Percentiles rank a stretch among this genome's conserved stretches.
Conservation (phyloP, 2,113 vertebrate species). For the Calcarius ornatus region DNA sequence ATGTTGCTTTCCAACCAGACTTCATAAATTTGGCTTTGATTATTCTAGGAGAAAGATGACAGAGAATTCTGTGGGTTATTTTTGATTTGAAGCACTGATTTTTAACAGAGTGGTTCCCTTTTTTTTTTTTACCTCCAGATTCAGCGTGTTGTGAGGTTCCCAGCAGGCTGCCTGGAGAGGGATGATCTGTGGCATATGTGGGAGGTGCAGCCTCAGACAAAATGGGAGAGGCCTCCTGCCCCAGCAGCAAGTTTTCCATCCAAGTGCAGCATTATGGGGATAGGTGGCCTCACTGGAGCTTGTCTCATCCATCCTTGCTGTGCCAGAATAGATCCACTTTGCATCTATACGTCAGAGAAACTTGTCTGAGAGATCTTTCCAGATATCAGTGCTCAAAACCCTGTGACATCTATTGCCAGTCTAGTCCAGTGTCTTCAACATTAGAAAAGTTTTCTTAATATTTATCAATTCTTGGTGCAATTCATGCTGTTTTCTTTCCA, state of each 20-base stretch:
- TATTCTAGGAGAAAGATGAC: neutral
- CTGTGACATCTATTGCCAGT: neutral
- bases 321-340: neutral
- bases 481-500: neutral
- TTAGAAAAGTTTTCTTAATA: neutral
- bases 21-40: neutral
- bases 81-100: neutral
- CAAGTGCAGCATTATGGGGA: neutral
- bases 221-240: neutral
- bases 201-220: neutral
- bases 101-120: neutral
- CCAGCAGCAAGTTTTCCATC: neutral
- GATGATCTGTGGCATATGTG: accelerated
- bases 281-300: neutral
- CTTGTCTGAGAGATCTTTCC: neutral
- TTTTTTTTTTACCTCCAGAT: neutral
- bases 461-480: neutral
- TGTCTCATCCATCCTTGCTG: neutral
- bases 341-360: neutral
- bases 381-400: neutral
- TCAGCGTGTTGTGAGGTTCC: neutral
- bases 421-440: neutral
- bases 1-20: neutral
- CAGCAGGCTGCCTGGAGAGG: neutral
- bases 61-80: neutral